Evolutionary conservation across 2,113 vertebrate genomes (phyloP), one percentile per base, ranked within the genome.

Genomic region (Gracilinanus agilis): DNA sequence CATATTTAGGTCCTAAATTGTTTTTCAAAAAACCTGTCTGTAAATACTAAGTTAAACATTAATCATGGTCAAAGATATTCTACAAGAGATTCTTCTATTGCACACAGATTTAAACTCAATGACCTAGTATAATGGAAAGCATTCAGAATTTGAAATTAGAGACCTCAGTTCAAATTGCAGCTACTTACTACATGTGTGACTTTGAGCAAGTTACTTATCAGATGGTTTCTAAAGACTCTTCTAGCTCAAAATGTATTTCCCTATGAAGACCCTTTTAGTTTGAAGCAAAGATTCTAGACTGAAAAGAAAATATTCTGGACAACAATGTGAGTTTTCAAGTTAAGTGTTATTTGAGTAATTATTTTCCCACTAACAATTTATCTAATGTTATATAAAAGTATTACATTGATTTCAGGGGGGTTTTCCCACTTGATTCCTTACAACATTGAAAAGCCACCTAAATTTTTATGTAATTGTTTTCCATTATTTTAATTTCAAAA

Each of bases 391-490:
- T 67, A 34, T 67, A 2, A 3, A 34, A 67, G 29, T 67, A 67
- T 67, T 67, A 67, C 29, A 34, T 67, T 67, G 61, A 34, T 34
- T 67, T 67, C n/a, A 58, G 53, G 89, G 34, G 44, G 13, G 44
- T 92, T 94, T 96, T 90, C 91, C 34, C 55, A 0, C 40, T 29
- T 55, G 55, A 88, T 13, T 67, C 34, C 16, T 95, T 92, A 95
- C 92, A 83, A 83, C 92, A 90, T 91, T 90, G 90, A 56, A 67
- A 88, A n/a, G 1, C 44, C 94, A 88, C n/a, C 92, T 95, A 9
- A 90, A 53, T 23, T 53, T 92, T 91, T 55, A 53, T 90, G 34
- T 13, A 94, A 55, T 90, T 91, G 25, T 61, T n/a, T 53, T 54
- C 49, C 54, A 91, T 94, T 56, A 75, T 40, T 88, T 89, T 67